Evolutionary conservation across 2,888 invertebrate species (phyloP), one percentile per base, ranked within the genome.

Genomic region (Pyralis farinalis): DNA sequence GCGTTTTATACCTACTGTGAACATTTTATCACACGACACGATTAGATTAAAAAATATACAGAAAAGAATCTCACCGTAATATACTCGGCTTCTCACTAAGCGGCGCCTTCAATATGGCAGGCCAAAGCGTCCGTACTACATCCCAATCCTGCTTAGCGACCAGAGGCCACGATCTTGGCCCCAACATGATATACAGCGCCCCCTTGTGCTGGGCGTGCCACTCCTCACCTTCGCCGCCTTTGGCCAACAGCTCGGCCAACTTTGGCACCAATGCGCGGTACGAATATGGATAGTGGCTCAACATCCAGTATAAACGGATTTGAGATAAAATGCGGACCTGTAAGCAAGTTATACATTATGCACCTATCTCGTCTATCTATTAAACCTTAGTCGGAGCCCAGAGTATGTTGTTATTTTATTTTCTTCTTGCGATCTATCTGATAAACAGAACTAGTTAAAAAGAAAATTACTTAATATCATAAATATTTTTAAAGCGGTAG

Each of bases 11-110:
- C n/a, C n/a, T n/a, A n/a, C n/a, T n/a, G n/a, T n/a, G n/a, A n/a
- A n/a, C n/a, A n/a, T n/a, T n/a, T n/a, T n/a, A n/a, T n/a, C n/a
- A n/a, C n/a, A n/a, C n/a, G n/a, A n/a, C n/a, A n/a, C n/a, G n/a
- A n/a, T n/a, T n/a, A n/a, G n/a, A n/a, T n/a, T n/a, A n/a, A n/a
- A n/a, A n/a, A n/a, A n/a, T n/a, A n/a, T n/a, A 12, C 3, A 12
- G 9, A 6, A n/a, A 12, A 25, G 1, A 22, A 34, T 54, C 60
- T 59, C 46, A 88, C 85, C 81, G 83, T 35, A 95, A 92, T 37
- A 97, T 94, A 30, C 94, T 95, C 0, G 94, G 93, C 68, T 97
- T 97, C 66, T 98, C 97, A 1, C 96, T 96, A 34, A 96, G 93
- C 47, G 93, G 93, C 0, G 96, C 94, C 42, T 91, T 90, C 0